phyloP scores from a whole-genome alignment of 2,888 invertebrate species.

The Idaea straminata region DNA sequence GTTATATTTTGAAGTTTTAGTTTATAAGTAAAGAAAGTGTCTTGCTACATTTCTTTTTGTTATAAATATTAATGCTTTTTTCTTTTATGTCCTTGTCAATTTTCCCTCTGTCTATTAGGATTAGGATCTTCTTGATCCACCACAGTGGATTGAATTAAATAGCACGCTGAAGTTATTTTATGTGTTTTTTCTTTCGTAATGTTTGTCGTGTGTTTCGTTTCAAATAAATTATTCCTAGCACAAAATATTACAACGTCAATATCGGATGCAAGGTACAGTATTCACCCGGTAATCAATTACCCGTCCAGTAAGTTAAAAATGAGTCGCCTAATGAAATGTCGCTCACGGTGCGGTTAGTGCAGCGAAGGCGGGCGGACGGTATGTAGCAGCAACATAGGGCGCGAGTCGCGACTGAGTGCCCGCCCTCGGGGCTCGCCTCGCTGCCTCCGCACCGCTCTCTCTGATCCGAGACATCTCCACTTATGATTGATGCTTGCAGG shows the following conservation, averaged over 20 bases:
- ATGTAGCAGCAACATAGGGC: slow-evolving; percentile 10
- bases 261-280: background rate
- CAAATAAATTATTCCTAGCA: too few species aligned
- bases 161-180: too few species aligned
- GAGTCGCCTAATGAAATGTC: slow-evolving; percentile 44
- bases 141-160: too few species aligned
- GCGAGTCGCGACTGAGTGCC: slow-evolving; percentile 7
- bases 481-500: slow-evolving; percentile 55
- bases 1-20: background rate
- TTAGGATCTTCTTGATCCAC: too few species aligned
- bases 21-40: background rate
- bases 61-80: too few species aligned
- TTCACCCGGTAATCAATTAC: slow-evolving; percentile 15
- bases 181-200: too few species aligned
- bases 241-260: background rate
- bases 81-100: too few species aligned
- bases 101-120: too few species aligned
- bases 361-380: slow-evolving; percentile 11
- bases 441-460: slow-evolving; percentile 15
- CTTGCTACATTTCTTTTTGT: too few species aligned
- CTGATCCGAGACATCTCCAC: slow-evolving; percentile 16
- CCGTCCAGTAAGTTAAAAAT: slow-evolving; percentile 36
- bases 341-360: slow-evolving; percentile 21
- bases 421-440: slow-evolving; percentile 4
- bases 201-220: too few species aligned